Evolutionary conservation across 2,797 vertebrate species (phyloP), one percentile per base, ranked within the genome.

Genomic region (Scomberomorus guttatus): DNA sequence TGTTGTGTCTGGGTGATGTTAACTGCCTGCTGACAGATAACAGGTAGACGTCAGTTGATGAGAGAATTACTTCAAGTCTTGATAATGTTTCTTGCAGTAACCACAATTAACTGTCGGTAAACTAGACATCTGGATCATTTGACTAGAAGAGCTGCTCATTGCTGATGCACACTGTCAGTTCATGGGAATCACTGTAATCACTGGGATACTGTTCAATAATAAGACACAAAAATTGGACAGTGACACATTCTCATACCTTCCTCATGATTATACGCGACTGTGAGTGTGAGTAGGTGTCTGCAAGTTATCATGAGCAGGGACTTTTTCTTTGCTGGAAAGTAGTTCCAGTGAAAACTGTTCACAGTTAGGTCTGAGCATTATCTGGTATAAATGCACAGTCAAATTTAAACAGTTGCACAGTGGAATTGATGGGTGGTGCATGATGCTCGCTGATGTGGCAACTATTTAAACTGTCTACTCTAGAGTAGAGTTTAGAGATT

Each of bases 31-130:
- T 52, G 71, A 66, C 44, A 59, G 86, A 90, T 80, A 81, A 48
- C 79, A 81, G 72, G 56, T 56, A 34, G 48, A 62, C 57, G 27
- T 72, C 66, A 44, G 69, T 62, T 68, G 78, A 84, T 77, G 72
- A 79, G 72, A 74, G 64, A 72, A 73, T 75, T 72, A 71, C 58
- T 24, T 65, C 10, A 11, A 32, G 48, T 56, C 55, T 42, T 37
- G 72, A 85, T 80, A 78, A 61, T 34, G 22, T 42, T 63, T 42
- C 57, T 65, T 42, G 25, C 58, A 68, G 73, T 42, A 85, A 76
- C 67, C 71, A 64, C 83, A 68, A 84, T 83, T 76, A 82, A 86
- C 77, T 76, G 79, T 51, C 71, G 13, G 75, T 48, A 10, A 65
- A 62, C 51, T 22, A 32, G 48, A 80, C 48, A 60, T 73, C 48